A percentile compares a stretch with the other conserved stretches of the same genome.
phyloP scores from a whole-genome alignment of 2,888 invertebrate genomes.

The Drosophila lutescens region DNA sequence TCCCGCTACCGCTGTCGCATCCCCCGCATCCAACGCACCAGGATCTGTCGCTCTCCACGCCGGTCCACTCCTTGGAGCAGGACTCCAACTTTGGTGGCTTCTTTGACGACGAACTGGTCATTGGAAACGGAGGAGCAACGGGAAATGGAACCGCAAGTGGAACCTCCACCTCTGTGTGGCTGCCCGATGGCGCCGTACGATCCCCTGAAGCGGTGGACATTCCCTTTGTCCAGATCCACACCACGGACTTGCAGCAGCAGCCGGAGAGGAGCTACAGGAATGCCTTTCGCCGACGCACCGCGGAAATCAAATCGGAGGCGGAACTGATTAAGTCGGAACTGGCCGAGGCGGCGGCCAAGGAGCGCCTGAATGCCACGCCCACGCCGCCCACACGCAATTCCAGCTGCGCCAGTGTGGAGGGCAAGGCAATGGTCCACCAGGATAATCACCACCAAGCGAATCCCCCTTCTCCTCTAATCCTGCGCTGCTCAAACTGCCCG shows the following conservation, averaged over 20 bases:
- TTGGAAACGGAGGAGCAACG: too few relatives aligned
- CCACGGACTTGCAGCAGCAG: conserved; percentile 81
- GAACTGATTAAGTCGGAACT: conserved; percentile 84
- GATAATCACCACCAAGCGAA: conserved; percentile 10
- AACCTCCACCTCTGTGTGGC: conserved; percentile 9
- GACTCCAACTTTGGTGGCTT: conserved; percentile 61
- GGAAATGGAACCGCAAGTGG: background rate
- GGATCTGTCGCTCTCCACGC: conserved; percentile 66
- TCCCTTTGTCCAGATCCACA: conserved; percentile 83
- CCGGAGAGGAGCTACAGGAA: conserved; percentile 79
- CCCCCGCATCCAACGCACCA: conserved; percentile 32
- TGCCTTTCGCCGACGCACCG: conserved; percentile 77
- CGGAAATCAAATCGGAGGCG: conserved; percentile 83
- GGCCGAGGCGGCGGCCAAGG: conserved; percentile 74
- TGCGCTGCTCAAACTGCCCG: conserved; percentile 80
- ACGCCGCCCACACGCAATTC: conserved; percentile 70
- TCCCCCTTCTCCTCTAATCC: conserved; percentile 7
- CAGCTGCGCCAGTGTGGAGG: conserved; percentile 45
- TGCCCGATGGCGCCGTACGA: conserved; percentile 9
- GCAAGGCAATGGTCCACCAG: conserved; percentile 31
- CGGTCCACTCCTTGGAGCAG: conserved; percentile 64
- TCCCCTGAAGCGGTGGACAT: conserved; percentile 37
- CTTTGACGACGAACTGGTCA: conserved; percentile 65
- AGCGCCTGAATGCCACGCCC: conserved; percentile 76
- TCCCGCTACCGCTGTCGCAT: conserved; percentile 27